These are phyloP conservation scores for Fopius arisanus DNA, from an alignment of 1,140 invertebrate genomes.

Conservation along the genomic window DNA sequence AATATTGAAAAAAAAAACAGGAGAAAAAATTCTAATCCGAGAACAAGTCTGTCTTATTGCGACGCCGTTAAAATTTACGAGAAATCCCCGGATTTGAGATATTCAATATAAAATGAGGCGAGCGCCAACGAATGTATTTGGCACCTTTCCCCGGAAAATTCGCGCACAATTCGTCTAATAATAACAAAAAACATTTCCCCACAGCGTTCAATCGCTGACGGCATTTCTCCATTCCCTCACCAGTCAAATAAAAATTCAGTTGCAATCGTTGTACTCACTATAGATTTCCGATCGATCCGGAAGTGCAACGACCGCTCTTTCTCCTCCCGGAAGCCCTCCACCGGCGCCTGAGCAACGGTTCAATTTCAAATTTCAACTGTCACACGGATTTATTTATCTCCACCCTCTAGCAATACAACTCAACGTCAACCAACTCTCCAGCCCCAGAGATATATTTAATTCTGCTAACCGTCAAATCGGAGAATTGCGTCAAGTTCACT, in stretches of 20 bases:
- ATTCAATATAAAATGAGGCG: background rate
- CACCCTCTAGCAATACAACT: too few relatives aligned
- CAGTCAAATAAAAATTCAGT: background rate
- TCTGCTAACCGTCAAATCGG: too few relatives aligned
- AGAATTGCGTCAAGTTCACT: too few relatives aligned
- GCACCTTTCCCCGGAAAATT: background rate
- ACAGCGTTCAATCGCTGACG: background rate
- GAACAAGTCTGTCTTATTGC: too few relatives aligned
- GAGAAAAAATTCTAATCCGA: too few relatives aligned
- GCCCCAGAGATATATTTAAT: too few relatives aligned
- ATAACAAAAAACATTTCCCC: background rate
- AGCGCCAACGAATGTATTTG: background rate
- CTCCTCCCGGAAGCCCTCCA: background rate
- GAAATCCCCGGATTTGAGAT: background rate
- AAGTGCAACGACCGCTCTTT: conserved; percentile 1
- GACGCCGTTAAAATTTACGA: background rate
- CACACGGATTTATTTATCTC: background rate
- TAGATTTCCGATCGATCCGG: conserved; percentile 1
- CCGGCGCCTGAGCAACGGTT: background rate
- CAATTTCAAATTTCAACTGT: background rate
- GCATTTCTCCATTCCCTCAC: background rate
- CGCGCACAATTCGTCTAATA: background rate
- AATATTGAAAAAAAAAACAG: too few relatives aligned
- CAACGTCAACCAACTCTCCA: too few relatives aligned
- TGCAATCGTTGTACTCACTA: background rate